phyloP scores from a whole-genome alignment of 2,113 vertebrate species.

The Zosterops japonicus region DNA sequence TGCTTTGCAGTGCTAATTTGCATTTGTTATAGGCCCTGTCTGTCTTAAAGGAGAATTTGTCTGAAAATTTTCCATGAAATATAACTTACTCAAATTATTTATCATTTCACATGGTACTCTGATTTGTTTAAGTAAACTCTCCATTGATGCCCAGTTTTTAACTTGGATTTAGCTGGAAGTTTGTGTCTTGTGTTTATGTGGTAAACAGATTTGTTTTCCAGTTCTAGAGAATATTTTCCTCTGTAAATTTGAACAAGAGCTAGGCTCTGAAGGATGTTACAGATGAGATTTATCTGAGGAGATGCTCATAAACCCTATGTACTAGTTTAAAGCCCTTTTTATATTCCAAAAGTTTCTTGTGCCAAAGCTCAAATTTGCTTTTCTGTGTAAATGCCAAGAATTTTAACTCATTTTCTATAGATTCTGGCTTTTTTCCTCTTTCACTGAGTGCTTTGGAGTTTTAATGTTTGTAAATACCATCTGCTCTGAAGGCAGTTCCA shows the following conservation, averaged over 20 bases:
- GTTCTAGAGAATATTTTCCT: background rate
- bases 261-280: background rate
- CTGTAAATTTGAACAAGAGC: background rate
- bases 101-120: background rate
- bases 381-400: background rate
- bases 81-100: background rate
- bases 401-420: background rate
- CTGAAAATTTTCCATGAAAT: background rate
- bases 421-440: background rate
- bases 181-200: background rate
- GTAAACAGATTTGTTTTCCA: background rate
- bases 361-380: background rate
- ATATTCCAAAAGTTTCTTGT: background rate
- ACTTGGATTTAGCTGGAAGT: background rate
- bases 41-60: background rate
- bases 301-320: background rate
- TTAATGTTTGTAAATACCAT: conserved; percentile 18
- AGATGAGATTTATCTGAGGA: background rate
- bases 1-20: background rate
- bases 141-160: background rate
- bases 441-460: background rate
- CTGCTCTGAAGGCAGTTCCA: background rate
- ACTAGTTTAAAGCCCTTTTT: background rate
- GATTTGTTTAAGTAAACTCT: conserved; percentile 35
- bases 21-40: background rate